These are phyloP conservation scores for Muschampia plurimacula DNA, from an alignment of 2,888 invertebrate species.

Conservation along the genomic window DNA sequence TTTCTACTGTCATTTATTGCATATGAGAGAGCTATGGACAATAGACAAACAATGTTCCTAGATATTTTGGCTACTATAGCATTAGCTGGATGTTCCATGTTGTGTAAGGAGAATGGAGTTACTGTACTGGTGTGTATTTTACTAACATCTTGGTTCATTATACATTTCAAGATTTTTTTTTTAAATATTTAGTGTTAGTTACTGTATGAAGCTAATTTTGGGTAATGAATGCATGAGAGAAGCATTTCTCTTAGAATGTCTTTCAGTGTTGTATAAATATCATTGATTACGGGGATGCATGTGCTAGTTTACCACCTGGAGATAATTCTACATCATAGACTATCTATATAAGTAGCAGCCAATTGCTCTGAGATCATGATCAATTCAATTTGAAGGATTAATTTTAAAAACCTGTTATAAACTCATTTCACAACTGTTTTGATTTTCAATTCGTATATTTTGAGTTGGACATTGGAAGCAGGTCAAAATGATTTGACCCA, in stretches of 20 bases:
- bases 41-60: constrained; percentile 45
- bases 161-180: neutral
- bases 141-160: neutral
- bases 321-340: no score
- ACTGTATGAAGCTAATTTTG: neutral
- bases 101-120: constrained; percentile 98
- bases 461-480: no score
- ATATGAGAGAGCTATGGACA: constrained; percentile 79
- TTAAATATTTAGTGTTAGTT: neutral
- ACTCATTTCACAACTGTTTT: no score
- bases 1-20: constrained; percentile 89
- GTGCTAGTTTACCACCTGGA: no score
- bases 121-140: constrained; percentile 91
- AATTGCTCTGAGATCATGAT: no score
- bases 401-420: no score
- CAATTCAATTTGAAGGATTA: no score
- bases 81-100: constrained; percentile 88
- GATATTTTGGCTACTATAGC: constrained; percentile 66
- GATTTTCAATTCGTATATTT: no score
- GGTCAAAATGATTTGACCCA: no score
- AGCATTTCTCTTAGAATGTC: neutral
- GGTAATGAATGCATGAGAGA: neutral
- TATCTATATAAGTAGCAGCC: no score
- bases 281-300: neutral
- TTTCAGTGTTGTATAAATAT: neutral